Conservation (phyloP, 1,140 invertebrate genomes). For the Coelopa frigida region DNA sequence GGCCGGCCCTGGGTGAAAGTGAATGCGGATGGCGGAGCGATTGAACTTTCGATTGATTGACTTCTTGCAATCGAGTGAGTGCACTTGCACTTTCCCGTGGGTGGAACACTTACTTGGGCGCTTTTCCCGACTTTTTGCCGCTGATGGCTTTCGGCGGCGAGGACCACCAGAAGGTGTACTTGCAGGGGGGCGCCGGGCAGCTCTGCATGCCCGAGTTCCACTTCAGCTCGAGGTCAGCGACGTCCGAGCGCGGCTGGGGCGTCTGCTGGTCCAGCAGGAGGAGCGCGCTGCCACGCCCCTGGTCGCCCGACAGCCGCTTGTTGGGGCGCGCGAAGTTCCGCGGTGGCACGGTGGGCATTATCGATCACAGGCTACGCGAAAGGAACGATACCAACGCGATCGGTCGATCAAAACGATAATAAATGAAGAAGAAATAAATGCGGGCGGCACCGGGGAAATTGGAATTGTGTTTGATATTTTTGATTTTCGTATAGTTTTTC, state of each 20-base stretch:
- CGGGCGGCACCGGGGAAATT: no score
- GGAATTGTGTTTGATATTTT: no score
- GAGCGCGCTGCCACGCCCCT: no score
- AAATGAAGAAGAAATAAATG: no score
- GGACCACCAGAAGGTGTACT: constrained; percentile 40
- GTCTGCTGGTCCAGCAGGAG: neutral
- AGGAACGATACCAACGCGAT: no score
- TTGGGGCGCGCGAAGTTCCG: constrained; percentile 21
- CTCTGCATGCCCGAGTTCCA: constrained; percentile 25
- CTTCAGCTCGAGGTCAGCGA: constrained; percentile 36
- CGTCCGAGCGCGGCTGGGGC: constrained; percentile 18
- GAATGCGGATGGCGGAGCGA: no score
- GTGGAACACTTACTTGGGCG: constrained; percentile 12
- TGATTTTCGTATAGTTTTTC: no score
- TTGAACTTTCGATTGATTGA: no score
- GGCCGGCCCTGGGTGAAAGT: neutral
- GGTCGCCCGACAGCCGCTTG: constrained; percentile 9
- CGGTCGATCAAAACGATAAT: no score
- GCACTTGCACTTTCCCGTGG: neutral
- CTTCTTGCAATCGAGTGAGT: neutral
- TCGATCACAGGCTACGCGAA: no score
- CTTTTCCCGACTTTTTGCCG: constrained; percentile 6
- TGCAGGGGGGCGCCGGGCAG: constrained; percentile 36
- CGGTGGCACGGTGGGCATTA: constrained; percentile 37
- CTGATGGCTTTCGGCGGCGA: constrained; percentile 34